Conservation (phyloP, 2,888 invertebrate genomes). For the Drosophila putrida region DNA sequence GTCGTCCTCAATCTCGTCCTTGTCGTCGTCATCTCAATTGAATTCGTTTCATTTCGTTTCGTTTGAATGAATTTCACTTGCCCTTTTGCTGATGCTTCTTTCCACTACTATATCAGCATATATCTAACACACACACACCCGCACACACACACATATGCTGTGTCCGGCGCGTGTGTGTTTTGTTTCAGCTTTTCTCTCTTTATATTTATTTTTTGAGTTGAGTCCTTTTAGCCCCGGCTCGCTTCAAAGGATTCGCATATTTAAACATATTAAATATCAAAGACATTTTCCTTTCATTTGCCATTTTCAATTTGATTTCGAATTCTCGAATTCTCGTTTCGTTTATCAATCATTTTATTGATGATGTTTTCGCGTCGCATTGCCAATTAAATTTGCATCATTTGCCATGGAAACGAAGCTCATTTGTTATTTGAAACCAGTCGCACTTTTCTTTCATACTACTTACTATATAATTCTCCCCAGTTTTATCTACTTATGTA, state of each 20-base stretch:
- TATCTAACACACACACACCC: slow-evolving; percentile 28
- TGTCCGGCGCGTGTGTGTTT: slow-evolving; percentile 52
- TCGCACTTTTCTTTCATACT: not conserved
- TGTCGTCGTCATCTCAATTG: slow-evolving; percentile 76
- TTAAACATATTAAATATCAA: slow-evolving; percentile 81
- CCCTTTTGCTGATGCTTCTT: slow-evolving; percentile 66
- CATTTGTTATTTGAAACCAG: slow-evolving; percentile 9
- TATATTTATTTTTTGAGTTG: slow-evolving; percentile 7
- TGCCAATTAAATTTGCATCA: slow-evolving; percentile 76
- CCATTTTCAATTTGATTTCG: slow-evolving; percentile 49
- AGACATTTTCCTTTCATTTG: slow-evolving; percentile 65
- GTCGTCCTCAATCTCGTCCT: slow-evolving; percentile 22
- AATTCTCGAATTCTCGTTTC: too few species aligned
- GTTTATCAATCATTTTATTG: slow-evolving; percentile 31
- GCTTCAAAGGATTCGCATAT: slow-evolving; percentile 80
- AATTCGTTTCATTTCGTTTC: slow-evolving; percentile 83
- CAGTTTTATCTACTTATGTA: not conserved
- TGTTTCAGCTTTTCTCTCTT: slow-evolving; percentile 33
- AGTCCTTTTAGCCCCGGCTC: slow-evolving; percentile 39
- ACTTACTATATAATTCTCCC: not conserved
- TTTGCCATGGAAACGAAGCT: slow-evolving; percentile 53
- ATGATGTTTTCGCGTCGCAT: slow-evolving; percentile 37
- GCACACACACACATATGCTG: slow-evolving; percentile 17
- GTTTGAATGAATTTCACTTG: slow-evolving; percentile 81
- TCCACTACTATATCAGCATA: slow-evolving; percentile 69